Base-by-base conservation (phyloP, 1,140 invertebrate species). In the Apis cerana region DNA sequence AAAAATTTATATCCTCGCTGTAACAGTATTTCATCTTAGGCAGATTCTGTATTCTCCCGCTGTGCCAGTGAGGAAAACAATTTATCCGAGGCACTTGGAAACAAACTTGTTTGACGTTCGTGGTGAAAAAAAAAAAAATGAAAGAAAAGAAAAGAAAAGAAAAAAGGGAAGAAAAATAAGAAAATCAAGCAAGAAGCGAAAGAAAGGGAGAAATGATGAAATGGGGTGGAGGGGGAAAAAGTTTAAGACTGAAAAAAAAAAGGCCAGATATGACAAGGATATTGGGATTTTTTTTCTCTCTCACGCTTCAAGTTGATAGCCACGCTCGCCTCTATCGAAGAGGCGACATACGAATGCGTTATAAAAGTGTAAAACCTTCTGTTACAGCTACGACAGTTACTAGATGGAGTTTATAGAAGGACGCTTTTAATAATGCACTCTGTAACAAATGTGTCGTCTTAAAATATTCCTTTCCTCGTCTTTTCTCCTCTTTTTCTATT, bases 21-120 rank as follows among this genome's bases (percentile, higher is more conserved):
- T 74, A 75, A 80, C 61, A 48, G 85, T 85, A 82, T 85, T 77
- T 85, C 78, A 68, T 82, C 64, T 81, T 77, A 77, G 43, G 48
- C 23, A 13, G 76, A 61, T 86, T 85, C 80, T 71, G 80, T 77
- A 82, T 85, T 77, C 83, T 43, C 78, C 62, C 67, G 67, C 50
- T 67, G 61, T 62, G 67, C 71, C 67, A 70, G 33, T 23, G 50
- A 62, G 79, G 74, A 69, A 85, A 85, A 75, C 83, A 86, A 85
- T 86, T 83, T 86, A 68, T 62, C 68, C 64, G 27, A 62, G 74
- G 77, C 77, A 85, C 72, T 85, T 64, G 78, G 43, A 83, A 62
- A 71, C 74, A 58, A 77, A 74, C 72, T 85, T 68, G 62, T n/a
- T 54, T 59, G 75, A 48, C 48, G 58, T 54, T 27, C 2, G 48